Conservation (phyloP, 2,797 vertebrate genomes). For the Gobionotothen gibberifrons region DNA sequence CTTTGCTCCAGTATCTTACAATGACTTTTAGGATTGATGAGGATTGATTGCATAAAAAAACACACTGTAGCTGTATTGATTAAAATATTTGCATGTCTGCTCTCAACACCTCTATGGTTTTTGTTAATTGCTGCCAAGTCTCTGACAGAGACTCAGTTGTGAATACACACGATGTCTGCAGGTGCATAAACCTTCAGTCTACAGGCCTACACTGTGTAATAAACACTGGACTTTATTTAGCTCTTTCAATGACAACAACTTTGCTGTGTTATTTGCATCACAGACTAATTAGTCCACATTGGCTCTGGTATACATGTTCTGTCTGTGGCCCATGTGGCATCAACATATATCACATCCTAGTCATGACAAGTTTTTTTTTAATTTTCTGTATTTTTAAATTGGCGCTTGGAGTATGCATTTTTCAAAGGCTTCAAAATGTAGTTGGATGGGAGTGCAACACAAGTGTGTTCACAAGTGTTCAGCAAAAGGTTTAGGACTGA, state of each 20-base stretch:
- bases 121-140: constrained; percentile 37
- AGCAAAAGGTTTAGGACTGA: constrained; percentile 22
- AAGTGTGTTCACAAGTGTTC: constrained; percentile 10
- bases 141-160: constrained; percentile 4
- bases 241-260: not conserved
- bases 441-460: constrained; percentile 8
- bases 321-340: not conserved
- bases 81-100: constrained; percentile 44
- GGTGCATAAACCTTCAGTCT: constrained; percentile 29
- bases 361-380: not conserved
- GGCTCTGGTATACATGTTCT: not conserved
- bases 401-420: not conserved
- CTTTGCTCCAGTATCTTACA: not conserved
- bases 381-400: not conserved
- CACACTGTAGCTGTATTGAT: not conserved
- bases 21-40: not conserved
- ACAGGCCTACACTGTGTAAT: not conserved
- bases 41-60: constrained; percentile 10
- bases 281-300: not conserved
- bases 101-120: constrained; percentile 17
- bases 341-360: not conserved
- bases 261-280: not conserved
- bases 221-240: not conserved
- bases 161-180: constrained; percentile 48
- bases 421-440: constrained; percentile 6